phyloP scores from a whole-genome alignment of 2,888 invertebrate species.

The Pimpla rufipes region DNA sequence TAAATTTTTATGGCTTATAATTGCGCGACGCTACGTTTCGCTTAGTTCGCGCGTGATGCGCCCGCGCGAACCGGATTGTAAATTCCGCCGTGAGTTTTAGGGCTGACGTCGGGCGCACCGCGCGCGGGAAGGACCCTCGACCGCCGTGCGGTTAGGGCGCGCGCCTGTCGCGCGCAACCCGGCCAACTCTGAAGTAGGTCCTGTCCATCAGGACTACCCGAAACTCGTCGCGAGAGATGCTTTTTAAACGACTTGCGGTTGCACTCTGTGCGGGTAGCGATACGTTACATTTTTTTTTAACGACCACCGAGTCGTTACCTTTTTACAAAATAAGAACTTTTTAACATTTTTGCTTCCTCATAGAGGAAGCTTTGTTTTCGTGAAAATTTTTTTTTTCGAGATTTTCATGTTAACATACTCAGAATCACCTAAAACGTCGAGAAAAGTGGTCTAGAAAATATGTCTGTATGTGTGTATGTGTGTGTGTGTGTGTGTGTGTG shows the following conservation, averaged over 20 bases:
- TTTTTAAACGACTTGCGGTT: not conserved
- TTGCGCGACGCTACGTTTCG: conserved; percentile 54
- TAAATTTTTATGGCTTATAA: conserved; percentile 80
- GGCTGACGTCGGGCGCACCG: not conserved
- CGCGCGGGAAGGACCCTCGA: conserved; percentile 4
- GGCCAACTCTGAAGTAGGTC: conserved; percentile 72
- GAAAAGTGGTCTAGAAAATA: too few species aligned
- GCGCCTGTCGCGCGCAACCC: conserved; percentile 79
- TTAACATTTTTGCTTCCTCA: too few species aligned
- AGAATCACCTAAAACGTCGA: too few species aligned
- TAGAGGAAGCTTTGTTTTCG: too few species aligned
- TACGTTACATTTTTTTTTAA: not conserved
- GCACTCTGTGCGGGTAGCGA: not conserved
- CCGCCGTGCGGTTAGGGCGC: not conserved
- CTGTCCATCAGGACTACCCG: conserved; percentile 46
- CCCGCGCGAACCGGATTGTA: conserved; percentile 58
- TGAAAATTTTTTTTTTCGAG: too few species aligned
- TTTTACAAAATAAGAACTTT: too few species aligned
- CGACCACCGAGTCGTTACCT: not conserved
- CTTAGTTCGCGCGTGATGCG: conserved; percentile 55
- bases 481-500: too few species aligned
- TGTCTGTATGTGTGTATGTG: too few species aligned
- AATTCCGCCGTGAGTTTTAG: conserved; percentile 25
- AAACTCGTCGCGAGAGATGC: conserved; percentile 1
- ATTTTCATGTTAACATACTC: too few species aligned